These are phyloP conservation scores for Xiphias gladius DNA, from an alignment of 2,113 vertebrate genomes.

Conservation along the genomic window DNA sequence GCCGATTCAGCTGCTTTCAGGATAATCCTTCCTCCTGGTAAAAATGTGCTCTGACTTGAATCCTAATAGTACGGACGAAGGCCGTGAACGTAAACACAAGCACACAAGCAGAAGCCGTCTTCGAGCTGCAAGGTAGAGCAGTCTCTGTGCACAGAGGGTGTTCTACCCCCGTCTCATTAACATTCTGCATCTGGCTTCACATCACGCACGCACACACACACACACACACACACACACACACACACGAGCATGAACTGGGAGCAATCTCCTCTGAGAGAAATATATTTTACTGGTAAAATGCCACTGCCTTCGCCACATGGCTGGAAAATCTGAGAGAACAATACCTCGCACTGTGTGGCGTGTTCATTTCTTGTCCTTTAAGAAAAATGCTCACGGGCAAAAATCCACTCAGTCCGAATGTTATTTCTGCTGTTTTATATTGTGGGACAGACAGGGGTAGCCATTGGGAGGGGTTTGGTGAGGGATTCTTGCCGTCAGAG, in stretches of 20 bases:
- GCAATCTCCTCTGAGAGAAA: constrained; percentile 33
- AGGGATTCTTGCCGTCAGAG: constrained; percentile 2
- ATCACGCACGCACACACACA: constrained; percentile 24
- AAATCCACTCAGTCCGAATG: constrained; percentile 33
- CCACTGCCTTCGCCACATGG: constrained; percentile 14
- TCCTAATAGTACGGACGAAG: constrained; percentile 25
- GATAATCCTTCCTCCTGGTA: constrained; percentile 46
- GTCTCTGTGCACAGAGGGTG: constrained; percentile 1
- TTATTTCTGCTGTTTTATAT: constrained; percentile 34
- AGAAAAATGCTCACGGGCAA: constrained; percentile 27
- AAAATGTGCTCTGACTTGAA: constrained; percentile 49
- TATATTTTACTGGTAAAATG: constrained; percentile 28
- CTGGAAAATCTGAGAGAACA: constrained; percentile 13
- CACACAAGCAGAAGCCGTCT: constrained; percentile 2
- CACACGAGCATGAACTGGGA: background rate
- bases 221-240: constrained; percentile 3
- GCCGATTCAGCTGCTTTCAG: constrained; percentile 62
- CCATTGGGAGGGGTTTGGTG: constrained; percentile 17
- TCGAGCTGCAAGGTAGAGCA: constrained; percentile 49
- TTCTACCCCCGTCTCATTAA: constrained; percentile 55
- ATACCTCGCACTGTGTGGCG: background rate
- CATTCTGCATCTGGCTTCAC: constrained; percentile 62
- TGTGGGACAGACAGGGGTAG: constrained; percentile 1
- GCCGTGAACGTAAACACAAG: constrained; percentile 12
- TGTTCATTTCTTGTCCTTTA: background rate